Evolutionary conservation across 1,140 invertebrate genomes (phyloP), one percentile per base, ranked within the genome.

Genomic region (Neotoxoptera formosana): DNA sequence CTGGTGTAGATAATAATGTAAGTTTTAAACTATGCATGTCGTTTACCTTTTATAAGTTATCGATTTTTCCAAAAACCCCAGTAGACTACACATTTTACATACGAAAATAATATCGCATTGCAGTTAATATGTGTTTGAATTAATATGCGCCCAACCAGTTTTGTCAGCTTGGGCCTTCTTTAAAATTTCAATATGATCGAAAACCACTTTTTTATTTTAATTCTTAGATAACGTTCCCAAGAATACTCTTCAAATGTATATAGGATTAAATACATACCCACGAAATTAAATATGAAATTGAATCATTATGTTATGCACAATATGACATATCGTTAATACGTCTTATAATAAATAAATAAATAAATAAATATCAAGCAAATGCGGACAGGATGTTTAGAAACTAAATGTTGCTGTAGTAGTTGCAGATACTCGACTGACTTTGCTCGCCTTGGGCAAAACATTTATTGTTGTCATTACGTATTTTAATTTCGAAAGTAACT

Each of bases 201-300:
- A 41, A 88, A 88, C 87, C n/a, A 88, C 87, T 88, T 53, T 84
- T 87, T 87, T 88, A 88, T 51, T 88, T 51, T 88, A 88, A 53
- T 41, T 84, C 41, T 25, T 84, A 84, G 41, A 84, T 86, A 47
- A 47, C 30, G 25, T 30, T 86, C 45, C 3, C 14, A 14, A 47
- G 30, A 86, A 86, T 86, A 45, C 1, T 25, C 30, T 30, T 47
- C 4, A 30, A 17, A 86, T 76, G 60, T 76, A 86, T 7, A 41
- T 23, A 84, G 30, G 23, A 41, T 86, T 41, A 86, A 86, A 30
- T 30, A 47, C n/a, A 30, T 47, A 45, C 23, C 83, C 41, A 30
- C 1, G 3, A 30, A 86, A 86, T 45, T 47, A 47, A 45, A 86
- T 45, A 25, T 30, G 3, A 25, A 45, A 25, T 25, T 14, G 2